Percentiles rank a stretch among this genome's conserved stretches.
These are phyloP conservation scores for Halcyon malimbica DNA, from an alignment of 2,113 vertebrate species.

Conservation along the genomic window DNA sequence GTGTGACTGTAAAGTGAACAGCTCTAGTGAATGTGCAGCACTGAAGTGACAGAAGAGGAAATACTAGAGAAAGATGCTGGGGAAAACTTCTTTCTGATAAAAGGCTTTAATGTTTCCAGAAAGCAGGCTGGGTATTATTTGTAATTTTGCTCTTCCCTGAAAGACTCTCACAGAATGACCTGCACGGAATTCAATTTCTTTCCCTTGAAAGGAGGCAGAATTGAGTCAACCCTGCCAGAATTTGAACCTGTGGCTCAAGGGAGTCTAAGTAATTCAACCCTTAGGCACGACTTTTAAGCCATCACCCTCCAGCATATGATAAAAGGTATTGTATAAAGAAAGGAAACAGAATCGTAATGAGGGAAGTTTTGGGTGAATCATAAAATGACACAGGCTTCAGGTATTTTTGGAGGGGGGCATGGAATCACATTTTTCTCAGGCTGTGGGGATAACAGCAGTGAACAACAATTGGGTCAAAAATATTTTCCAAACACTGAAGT, in stretches of 20 bases:
- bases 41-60: background rate
- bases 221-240: slow-evolving; percentile 52
- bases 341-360: slow-evolving; percentile 53
- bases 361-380: slow-evolving; percentile 37
- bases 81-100: slow-evolving; percentile 8
- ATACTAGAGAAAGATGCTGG: background rate
- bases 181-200: slow-evolving; percentile 48
- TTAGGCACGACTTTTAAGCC: slow-evolving; percentile 57
- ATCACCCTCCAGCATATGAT: slow-evolving; percentile 27
- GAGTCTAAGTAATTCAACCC: slow-evolving; percentile 65
- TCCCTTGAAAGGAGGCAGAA: slow-evolving; percentile 47
- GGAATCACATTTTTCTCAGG: background rate
- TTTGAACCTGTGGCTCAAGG: slow-evolving; percentile 57
- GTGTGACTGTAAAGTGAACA: background rate
- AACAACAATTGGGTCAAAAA: background rate
- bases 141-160: slow-evolving; percentile 43
- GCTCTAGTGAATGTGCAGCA: background rate
- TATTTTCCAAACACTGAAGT: background rate
- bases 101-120: slow-evolving; percentile 26
- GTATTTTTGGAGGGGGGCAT: background rate
- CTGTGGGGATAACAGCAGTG: background rate
- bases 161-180: slow-evolving; percentile 20
- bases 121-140: slow-evolving; percentile 36
- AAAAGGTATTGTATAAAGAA: slow-evolving; percentile 48
- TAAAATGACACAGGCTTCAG: background rate